Base-by-base conservation (phyloP, 1,140 invertebrate species). In the Lysiphlebus fabarum region DNA sequence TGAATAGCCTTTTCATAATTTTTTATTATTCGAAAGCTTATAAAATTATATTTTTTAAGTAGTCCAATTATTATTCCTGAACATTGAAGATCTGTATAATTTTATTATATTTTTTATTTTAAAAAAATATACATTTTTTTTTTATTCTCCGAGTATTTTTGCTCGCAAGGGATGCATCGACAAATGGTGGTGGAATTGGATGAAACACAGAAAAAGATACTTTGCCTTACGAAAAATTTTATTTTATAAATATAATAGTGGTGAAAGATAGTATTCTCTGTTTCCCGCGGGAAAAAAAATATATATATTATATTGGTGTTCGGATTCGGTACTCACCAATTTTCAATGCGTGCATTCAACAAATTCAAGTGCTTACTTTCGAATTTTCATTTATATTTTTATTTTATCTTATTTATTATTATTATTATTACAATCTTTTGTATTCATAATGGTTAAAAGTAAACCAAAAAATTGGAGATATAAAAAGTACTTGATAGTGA, bases 141-240 rank as follows among this genome's bases (percentile, higher is more conserved):
- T 17, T 47, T 9, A 41, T 44, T 42, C 10, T 43, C n/a, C 7
- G 42, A 43, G 34, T 42, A 56, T 44, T 56, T n/a, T 47, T 33
- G 37, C 47, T 44, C 44, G 36, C 54, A 11, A 40, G 55, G 44
- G 45, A 48, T 48, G 45, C 55, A 57, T 57, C 55, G 55, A 57
- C 55, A 57, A 57, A 57, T 57, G 45, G 55, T 44, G 36, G 55
- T 57, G 9, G 45, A 57, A 57, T 57, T 57, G 55, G 55, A 57
- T 57, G 55, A 57, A 44, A 57, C 42, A 43, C 33, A 47, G 17
- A 26, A 26, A 26, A 34, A 49, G 49, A 51, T 14, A 49, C 34
- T 44, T 12, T 45, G 8, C 34, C 54, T 47, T 44, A 47, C 43
- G 36, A 45, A 10, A 37, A 38, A 45, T 48, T 37, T 44, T 44